These are phyloP conservation scores for Athalia cordata DNA, from an alignment of 2,888 invertebrate species.

Conservation along the genomic window DNA sequence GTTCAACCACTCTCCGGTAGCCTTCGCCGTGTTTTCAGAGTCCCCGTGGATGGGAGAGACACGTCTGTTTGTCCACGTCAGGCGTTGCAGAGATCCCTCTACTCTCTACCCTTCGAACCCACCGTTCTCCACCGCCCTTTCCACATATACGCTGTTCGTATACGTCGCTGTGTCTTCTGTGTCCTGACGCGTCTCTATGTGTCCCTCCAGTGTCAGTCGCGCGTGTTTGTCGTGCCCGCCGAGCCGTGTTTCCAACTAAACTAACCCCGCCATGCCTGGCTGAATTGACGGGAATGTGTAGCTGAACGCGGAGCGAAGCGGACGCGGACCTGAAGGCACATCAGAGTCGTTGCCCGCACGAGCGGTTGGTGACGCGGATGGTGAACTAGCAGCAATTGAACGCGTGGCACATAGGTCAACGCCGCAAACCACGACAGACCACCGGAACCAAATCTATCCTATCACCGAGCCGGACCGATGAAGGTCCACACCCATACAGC, in stretches of 20 bases:
- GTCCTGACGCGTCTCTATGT: conserved; percentile 53
- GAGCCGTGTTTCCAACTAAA: conserved; percentile 71
- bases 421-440: conserved; percentile 28
- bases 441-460: conserved; percentile 7
- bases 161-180: conserved; percentile 17
- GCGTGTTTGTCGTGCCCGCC: conserved; percentile 70
- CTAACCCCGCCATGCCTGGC: conserved; percentile 69
- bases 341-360: conserved; percentile 45
- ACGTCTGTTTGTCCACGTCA: conserved; percentile 72
- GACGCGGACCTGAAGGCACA: conserved; percentile 46
- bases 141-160: neutral
- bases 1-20: conserved; percentile 45
- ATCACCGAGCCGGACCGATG: neutral
- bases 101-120: conserved; percentile 48
- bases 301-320: conserved; percentile 44
- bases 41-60: conserved; percentile 64
- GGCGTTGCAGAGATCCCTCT: conserved; percentile 60
- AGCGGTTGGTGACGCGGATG: conserved; percentile 13
- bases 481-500: too few species aligned
- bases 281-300: conserved; percentile 61
- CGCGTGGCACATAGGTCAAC: neutral
- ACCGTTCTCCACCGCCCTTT: conserved; percentile 28
- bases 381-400: conserved; percentile 23
- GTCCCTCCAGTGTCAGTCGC: conserved; percentile 70
- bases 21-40: conserved; percentile 63